Base-by-base conservation (phyloP, 2,797 vertebrate genomes). In the Aselliscus stoliczkanus region DNA sequence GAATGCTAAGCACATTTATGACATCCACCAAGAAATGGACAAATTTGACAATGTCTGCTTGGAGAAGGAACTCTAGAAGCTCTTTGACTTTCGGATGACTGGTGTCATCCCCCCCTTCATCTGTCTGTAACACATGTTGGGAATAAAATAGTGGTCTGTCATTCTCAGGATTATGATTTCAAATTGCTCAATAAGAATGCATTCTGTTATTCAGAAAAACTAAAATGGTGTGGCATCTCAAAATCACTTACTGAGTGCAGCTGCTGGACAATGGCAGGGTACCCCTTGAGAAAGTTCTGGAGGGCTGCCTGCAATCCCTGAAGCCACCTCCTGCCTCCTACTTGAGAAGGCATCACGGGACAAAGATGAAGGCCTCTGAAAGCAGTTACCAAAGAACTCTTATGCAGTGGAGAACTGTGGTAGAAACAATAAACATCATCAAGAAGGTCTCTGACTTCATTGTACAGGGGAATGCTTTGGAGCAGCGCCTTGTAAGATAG, bases 11-110 rank as follows among this genome's bases (percentile, higher is more conserved):
- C 42, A 98, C 96, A 56, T 86, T 97, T 90, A 97, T n/a, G 76
- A 98, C 81, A 77, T 98, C 98, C 88, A 97, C 31, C 52, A 98
- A 52, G 87, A 98, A 98, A 65, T 97, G 98, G 73, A 96, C 88
- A 94, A 98, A 98, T 62, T 92, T 97, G 42, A 98, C 60, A 47
- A 97, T 25, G 14, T 98, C 90, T 14, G 60, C 96, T 97, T 92
- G 97, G 27, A 98, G 95, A 97, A 98, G 92, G 7, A 95, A 29
- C 5, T 93, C 58, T 39, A 98, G 96, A 82, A 98, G 90, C 4
- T 89, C 85, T 89, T 94, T 95, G 31, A 91, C 93, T 69, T 97
- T 98, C 62, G 97, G 95, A 39, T 44, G 65, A 90, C 81, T 86
- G 25, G 75, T 64, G 2, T 76, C 77, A 34, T 34, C 81, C 96